Percentiles rank a stretch among this genome's conserved stretches.
These are phyloP conservation scores for Neolamprologus fasciatus DNA, from an alignment of 2,113 vertebrate genomes.

Conservation along the genomic window DNA sequence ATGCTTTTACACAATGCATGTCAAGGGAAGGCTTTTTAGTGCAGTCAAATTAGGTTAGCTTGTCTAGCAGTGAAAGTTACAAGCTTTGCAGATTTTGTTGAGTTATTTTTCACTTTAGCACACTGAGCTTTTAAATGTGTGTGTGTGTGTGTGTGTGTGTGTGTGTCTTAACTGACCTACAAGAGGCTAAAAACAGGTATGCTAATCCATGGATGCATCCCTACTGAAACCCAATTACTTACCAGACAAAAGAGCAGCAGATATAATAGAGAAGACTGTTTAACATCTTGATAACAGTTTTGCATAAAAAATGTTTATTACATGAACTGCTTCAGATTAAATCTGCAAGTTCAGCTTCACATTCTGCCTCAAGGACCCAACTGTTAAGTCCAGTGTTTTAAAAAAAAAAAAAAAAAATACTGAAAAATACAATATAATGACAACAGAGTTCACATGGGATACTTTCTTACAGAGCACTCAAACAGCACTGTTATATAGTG, in stretches of 20 bases:
- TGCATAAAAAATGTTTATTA: background rate
- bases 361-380: background rate
- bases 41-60: background rate
- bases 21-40: background rate
- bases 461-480: background rate
- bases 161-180: background rate
- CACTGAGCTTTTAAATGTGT: background rate
- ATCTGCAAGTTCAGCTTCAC: background rate
- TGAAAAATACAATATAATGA: background rate
- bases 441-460: background rate
- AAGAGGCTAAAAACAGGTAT: background rate
- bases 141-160: background rate
- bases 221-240: background rate
- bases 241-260: background rate
- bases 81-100: background rate
- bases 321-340: background rate
- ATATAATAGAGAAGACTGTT: background rate
- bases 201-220: background rate
- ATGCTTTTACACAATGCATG: background rate
- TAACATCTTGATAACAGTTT: background rate
- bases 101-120: background rate
- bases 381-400: background rate
- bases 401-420: background rate
- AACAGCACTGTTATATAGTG: background rate
- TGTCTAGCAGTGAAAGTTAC: background rate